Conservation (phyloP, 2,888 invertebrate genomes). For the Thecophora atra region DNA sequence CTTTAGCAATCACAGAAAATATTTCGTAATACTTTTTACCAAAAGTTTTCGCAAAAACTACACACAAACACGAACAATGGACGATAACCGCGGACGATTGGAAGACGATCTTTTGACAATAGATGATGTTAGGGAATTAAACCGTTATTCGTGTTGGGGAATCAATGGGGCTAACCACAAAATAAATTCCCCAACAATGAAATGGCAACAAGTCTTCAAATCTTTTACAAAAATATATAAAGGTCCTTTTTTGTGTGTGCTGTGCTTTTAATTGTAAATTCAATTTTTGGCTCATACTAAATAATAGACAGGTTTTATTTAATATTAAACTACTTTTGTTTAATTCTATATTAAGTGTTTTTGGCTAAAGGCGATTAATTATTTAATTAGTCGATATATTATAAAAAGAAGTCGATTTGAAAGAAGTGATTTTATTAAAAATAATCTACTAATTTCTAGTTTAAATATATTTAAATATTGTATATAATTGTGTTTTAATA, state of each 20-base stretch:
- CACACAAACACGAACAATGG: neutral
- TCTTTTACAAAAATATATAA: neutral
- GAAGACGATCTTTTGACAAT: neutral
- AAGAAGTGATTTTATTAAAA: too few relatives aligned
- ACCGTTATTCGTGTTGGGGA: constrained; percentile 19
- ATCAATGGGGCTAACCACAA: neutral
- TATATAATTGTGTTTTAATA: neutral
- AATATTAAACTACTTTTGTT: too few relatives aligned
- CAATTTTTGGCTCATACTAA: too few relatives aligned
- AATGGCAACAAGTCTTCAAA: neutral
- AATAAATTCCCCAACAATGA: neutral
- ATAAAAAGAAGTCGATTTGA: too few relatives aligned
- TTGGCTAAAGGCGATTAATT: too few relatives aligned
- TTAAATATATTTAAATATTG: neutral
- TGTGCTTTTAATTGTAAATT: too few relatives aligned
- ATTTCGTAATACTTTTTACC: neutral
- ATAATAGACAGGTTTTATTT: too few relatives aligned
- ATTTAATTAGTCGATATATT: too few relatives aligned
- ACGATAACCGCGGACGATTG: neutral
- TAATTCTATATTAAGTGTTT: too few relatives aligned
- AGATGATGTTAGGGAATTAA: constrained; percentile 14
- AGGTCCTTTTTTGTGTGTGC: neutral
- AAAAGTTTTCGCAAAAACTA: constrained; percentile 4
- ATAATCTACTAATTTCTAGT: too few relatives aligned
- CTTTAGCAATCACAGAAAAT: neutral